Percentiles rank a stretch among this genome's conserved stretches.
Evolutionary conservation across 2,113 vertebrate genomes (phyloP).

Genomic region (Lycaon pictus): DNA sequence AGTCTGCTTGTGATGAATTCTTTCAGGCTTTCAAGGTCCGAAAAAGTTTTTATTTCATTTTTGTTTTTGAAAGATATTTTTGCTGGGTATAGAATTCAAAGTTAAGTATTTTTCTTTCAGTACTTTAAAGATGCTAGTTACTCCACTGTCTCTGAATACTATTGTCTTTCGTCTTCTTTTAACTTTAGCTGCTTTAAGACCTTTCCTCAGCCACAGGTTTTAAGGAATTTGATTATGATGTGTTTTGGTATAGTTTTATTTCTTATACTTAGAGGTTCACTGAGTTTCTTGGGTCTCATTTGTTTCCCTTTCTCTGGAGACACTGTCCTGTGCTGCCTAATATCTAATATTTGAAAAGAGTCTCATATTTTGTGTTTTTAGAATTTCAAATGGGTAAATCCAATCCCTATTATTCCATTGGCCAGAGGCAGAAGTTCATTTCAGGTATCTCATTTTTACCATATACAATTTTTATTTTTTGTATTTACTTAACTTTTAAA

Average conservation of each 20-base stretch:
- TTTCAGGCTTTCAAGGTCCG: not conserved
- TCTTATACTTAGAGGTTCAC: not conserved
- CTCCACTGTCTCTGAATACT: not conserved
- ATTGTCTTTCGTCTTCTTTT: not conserved
- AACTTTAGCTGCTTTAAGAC: not conserved
- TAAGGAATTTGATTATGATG: not conserved
- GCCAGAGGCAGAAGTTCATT: constrained; percentile 31
- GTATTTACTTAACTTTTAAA: constrained; percentile 55
- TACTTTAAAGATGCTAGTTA: not conserved
- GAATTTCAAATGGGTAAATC: not conserved
- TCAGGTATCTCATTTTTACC: constrained; percentile 29
- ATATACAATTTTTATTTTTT: constrained; percentile 38
- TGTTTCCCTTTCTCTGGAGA: not conserved
- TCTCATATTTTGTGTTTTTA: not conserved
- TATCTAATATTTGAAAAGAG: not conserved
- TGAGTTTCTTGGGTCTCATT: not conserved
- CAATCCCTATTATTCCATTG: not conserved
- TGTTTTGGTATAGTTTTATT: not conserved
- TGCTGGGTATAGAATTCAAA: constrained; percentile 34
- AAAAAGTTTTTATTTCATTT: constrained; percentile 24
- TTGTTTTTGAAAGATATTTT: constrained; percentile 32
- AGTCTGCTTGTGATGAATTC: not conserved
- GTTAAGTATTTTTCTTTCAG: not conserved
- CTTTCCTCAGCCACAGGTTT: not conserved
- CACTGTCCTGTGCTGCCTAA: not conserved